These are phyloP conservation scores for Odontophorus gujanensis DNA, from an alignment of 2,113 vertebrate genomes.

Conservation along the genomic window DNA sequence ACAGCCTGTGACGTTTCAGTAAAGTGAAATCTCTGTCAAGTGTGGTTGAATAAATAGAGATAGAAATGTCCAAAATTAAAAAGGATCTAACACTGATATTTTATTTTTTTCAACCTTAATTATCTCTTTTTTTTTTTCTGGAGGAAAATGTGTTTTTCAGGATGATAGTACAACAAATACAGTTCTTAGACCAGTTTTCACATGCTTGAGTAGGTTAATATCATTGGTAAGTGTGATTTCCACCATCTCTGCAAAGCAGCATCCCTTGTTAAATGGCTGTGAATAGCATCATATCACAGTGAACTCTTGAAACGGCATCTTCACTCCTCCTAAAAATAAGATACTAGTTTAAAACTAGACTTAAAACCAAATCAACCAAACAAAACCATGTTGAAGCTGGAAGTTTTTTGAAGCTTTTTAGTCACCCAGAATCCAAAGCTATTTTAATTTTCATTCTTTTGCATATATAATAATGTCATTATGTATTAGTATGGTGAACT, in stretches of 20 bases:
- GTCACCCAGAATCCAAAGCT: neutral
- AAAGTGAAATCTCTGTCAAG: slow-evolving; percentile 37
- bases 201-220: fast-evolving
- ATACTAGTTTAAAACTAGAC: neutral
- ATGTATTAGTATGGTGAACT: neutral
- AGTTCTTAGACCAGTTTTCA: neutral
- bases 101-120: neutral
- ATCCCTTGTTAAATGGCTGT: fast-evolving
- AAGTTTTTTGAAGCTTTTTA: neutral
- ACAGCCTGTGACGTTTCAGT: neutral
- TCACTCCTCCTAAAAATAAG: neutral
- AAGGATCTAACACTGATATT: slow-evolving; percentile 4
- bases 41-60: slow-evolving; percentile 17
- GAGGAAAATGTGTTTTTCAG: neutral
- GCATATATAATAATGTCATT: neutral
- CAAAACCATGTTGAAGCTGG: neutral
- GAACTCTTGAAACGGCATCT: neutral
- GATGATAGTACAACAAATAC: neutral
- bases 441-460: neutral
- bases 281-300: neutral
- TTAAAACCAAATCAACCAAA: neutral
- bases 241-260: neutral
- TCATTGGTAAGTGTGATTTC: neutral
- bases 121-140: neutral
- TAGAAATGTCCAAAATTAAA: slow-evolving; percentile 21